Base-by-base conservation (phyloP, 2,113 vertebrate species). In the Sapajus apella region DNA sequence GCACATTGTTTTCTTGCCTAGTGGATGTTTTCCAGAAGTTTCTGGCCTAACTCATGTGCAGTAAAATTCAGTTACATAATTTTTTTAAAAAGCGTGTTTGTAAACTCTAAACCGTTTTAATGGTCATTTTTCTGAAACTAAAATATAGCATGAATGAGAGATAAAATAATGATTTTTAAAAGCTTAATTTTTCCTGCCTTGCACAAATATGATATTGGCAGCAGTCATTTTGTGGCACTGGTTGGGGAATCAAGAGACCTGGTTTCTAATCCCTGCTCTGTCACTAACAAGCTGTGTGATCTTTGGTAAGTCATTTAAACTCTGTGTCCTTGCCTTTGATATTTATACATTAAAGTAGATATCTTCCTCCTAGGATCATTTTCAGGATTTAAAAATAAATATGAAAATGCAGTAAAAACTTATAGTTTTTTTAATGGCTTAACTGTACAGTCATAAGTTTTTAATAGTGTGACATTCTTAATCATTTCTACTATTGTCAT, bases 41-140 rank as follows among this genome's bases (percentile, higher is more conserved):
- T 87, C 61, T 96, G 75, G 20, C 61, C 70, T 89, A 93, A 89
- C 23, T 79, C 45, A 77, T n/a, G 6, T 83, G 37, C 68, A 72
- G 79, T 86, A 61, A 61, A 45, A 92, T 84, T 96, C 25, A 92
- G 66, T 87, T 76, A 72, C 43, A 58, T 91, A 75, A 61, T 90
- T 68, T 87, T 72, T 83, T 61, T 8, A 79, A 32, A 95, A 89
- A 83, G 5, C 55, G 80, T 93, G 68, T 87, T 82, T 93, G 40
- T 95, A 89, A 96, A 87, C 43, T 87, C 20, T 47, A 64, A 90
- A n/a, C 45, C 68, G 32, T 81, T 70, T 82, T 95, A 70, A 52
- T 92, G 35, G 27, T 80, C 80, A 86, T 77, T 95, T 64, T 95
- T 94, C 17, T 90, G 56, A 87, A 97, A 85, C 50, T 91, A 91